Evolutionary conservation across 2,113 vertebrate species (phyloP), one percentile per base, ranked within the genome.

Genomic region (Pelobates fuscus): DNA sequence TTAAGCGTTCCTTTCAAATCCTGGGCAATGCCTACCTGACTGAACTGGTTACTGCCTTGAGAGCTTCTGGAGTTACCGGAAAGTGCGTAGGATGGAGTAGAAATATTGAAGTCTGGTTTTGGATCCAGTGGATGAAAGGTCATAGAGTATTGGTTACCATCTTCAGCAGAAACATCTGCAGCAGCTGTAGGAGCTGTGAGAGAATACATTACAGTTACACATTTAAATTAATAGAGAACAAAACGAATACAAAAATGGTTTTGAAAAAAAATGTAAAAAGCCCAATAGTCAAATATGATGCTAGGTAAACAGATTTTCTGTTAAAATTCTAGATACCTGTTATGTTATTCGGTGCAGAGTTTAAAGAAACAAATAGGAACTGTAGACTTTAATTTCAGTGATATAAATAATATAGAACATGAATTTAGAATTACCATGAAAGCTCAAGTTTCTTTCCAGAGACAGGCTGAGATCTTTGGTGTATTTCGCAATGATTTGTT

Each of bases 81-180:
- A 5, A 14, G 76, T 2, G 29, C 78, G 78, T 80, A 80, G 70
- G 17, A 84, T 1, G 29, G 67, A 7, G 82, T 84, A 0, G 81
- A 85, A 14, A 75, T 15, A 67, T 85, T 82, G 0, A 78, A 84
- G 66, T 83, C 82, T 23, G 77, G n/a, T 41, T 67, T 84, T 8
- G 86, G 81, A 43, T 89, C 80, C 71, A 91, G 80, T 68, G 88
- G 80, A 59, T 84, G 84, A 77, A 91, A 89, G 64, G 78, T 26
- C 6, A 77, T 24, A 75, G 78, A 70, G 87, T 80, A 37, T 77
- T 67, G 0, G 79, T 14, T 7, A 10, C 80, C 68, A n/a, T 89
- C 87, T 0, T 21, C 12, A 79, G 85, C 84, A 37, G 85, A 79
- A 77, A 85, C 79, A 79, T 70, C 81, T 54, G 75, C 18, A 29